Base-by-base conservation (phyloP, 2,113 vertebrate species). In the Leucopsar rothschildi region DNA sequence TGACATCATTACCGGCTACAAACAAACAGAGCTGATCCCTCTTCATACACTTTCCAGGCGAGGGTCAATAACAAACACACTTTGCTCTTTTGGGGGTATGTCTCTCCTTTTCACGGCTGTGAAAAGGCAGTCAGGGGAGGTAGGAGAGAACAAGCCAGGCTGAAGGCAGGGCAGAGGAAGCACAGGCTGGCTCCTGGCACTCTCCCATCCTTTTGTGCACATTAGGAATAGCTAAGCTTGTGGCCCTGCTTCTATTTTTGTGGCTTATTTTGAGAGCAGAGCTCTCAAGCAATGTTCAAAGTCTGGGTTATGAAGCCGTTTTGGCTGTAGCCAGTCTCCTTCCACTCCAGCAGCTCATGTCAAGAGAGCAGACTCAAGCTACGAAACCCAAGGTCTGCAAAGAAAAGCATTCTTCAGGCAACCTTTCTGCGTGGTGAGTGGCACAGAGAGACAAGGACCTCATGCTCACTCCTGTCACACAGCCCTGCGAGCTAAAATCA, bases 21-120 rank as follows among this genome's bases (percentile, higher is more conserved):
- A 88, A 92, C 83, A 94, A 93, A 89, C 92, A 92, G 87, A 88
- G 75, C 71, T 91, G 78, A 83, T 93, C 92, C 86, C 80, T 95
- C 83, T 85, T 88, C 94, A 76, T 59, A 63, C 40, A 27, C 82
- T 90, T 86, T 35, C 27, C 11, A 73, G 70, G 63, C 37, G 31
- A 80, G 86, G 75, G 89, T 94, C 88, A 90, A 77, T 64, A 92
- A 93, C 80, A 90, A 88, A 44, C 76, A 88, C 39, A 4, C 75
- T 91, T 93, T 94, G 82, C 85, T 93, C 79, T 91, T 96, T 69
- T 92, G 77, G 86, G 90, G 87, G 64, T 82, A 78, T 85, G 66
- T 73, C 14, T 80, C 53, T 88, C 25, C 53, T 40, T 81, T 61
- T 45, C 71, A 27, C 55, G 49, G 68, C 64, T 23, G 42, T 47